phyloP scores from a whole-genome alignment of 2,797 vertebrate species.

The Poeciliopsis presidionis region DNA sequence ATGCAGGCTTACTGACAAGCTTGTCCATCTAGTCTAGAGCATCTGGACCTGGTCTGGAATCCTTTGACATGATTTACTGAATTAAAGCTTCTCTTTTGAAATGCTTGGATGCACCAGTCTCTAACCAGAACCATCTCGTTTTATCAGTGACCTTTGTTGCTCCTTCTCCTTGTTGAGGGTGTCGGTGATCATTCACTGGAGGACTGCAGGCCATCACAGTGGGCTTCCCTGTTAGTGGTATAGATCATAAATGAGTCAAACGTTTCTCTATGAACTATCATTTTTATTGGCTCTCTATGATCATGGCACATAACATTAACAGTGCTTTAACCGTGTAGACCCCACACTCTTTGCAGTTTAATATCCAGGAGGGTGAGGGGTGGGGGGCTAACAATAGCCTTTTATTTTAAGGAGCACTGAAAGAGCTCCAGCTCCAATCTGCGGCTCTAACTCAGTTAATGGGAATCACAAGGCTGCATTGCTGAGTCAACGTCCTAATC shows the following conservation, averaged over 20 bases:
- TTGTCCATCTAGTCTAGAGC: too few relatives aligned
- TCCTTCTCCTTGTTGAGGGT: neutral
- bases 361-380: neutral
- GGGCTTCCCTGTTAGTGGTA: neutral
- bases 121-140: neutral
- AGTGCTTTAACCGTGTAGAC: neutral
- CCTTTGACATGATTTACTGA: too few relatives aligned
- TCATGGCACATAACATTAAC: slow-evolving; percentile 5
- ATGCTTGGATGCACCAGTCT: neutral
- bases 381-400: neutral
- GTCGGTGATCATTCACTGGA: neutral
- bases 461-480: slow-evolving; percentile 62
- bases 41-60: too few relatives aligned
- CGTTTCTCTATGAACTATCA: neutral
- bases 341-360: neutral
- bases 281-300: neutral
- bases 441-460: slow-evolving; percentile 52
- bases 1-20: too few relatives aligned
- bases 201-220: neutral
- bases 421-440: neutral
- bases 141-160: neutral
- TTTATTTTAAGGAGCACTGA: neutral
- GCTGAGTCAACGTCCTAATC: slow-evolving; percentile 48
- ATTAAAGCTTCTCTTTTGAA: neutral
- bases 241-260: neutral